Percentiles rank a stretch among this genome's conserved stretches.
Evolutionary conservation across 92 coral and sea anemone species (phyloP).

Genomic region (Porites cylindrica): DNA sequence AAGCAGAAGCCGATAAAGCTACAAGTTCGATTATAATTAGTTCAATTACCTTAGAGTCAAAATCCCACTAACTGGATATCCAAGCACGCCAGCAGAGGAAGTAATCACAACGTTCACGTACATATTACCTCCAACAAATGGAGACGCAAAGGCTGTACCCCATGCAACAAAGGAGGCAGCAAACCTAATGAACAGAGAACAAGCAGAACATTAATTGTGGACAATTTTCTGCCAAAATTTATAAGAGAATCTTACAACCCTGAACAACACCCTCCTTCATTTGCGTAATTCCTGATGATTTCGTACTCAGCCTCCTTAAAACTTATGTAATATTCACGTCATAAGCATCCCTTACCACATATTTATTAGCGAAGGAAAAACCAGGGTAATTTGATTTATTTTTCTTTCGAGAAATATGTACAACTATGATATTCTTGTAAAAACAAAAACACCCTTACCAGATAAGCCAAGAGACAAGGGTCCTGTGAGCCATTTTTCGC

Average conservation of each 20-base stretch:
- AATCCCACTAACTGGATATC: background rate
- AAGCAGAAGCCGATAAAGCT: no score
- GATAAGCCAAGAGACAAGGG: slow-evolving; percentile 41
- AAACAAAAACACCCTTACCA: slow-evolving; percentile 36
- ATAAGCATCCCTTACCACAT: no score
- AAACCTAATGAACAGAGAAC: background rate
- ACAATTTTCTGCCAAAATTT: background rate
- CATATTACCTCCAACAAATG: slow-evolving; percentile 24
- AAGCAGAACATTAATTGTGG: background rate
- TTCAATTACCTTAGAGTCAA: slow-evolving; percentile 14
- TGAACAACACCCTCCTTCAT: background rate
- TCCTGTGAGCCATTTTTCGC: slow-evolving; percentile 17
- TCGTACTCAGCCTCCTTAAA: no score
- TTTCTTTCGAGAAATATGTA: no score
- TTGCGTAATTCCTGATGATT: no score
- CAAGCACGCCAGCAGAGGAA: background rate
- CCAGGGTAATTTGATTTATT: no score
- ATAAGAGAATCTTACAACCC: background rate
- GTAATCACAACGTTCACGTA: slow-evolving; percentile 16
- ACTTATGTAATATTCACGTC: no score
- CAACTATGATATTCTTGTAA: no score
- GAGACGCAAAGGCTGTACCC: slow-evolving; percentile 25
- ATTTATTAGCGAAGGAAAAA: no score
- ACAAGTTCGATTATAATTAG: no score
- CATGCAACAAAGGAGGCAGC: slow-evolving; percentile 23